phyloP scores from a whole-genome alignment of 2,888 invertebrate species.

The Metallyticus violacea region DNA sequence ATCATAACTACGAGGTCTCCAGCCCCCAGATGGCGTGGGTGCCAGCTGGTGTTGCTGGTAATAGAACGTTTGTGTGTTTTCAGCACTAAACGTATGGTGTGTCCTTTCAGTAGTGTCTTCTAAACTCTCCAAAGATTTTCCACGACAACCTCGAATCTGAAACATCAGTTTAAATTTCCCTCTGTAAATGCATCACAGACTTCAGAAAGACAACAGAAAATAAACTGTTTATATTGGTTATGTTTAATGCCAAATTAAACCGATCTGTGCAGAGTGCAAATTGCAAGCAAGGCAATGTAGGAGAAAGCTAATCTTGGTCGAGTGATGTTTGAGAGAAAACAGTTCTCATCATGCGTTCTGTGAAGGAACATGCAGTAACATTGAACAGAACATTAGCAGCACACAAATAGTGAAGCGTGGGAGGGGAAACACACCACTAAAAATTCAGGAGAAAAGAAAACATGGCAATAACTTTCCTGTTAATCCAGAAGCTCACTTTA shows the following conservation, averaged over 20 bases:
- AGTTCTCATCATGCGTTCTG: slow-evolving; percentile 4
- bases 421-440: background rate
- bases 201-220: background rate
- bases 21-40: slow-evolving; percentile 47
- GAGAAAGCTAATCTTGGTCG: background rate
- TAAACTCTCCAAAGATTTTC: slow-evolving; percentile 80
- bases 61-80: slow-evolving; percentile 59
- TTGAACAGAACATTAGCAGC: background rate
- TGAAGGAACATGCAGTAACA: slow-evolving; percentile 5
- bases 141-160: slow-evolving; percentile 72
- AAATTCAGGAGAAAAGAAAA: slow-evolving; percentile 8
- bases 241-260: background rate
- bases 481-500: background rate
- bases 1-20: slow-evolving; percentile 75
- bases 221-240: background rate
- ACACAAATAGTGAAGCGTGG: background rate
- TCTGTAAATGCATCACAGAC: background rate
- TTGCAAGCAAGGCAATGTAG: background rate
- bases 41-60: slow-evolving; percentile 47
- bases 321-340: background rate
- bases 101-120: slow-evolving; percentile 57
- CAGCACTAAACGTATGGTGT: slow-evolving; percentile 54
- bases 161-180: slow-evolving; percentile 34
- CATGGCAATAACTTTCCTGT: background rate
- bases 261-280: background rate